Evolutionary conservation across 2,113 vertebrate genomes (phyloP), one percentile per base, ranked within the genome.

Genomic region (Mesitornis unicolor): DNA sequence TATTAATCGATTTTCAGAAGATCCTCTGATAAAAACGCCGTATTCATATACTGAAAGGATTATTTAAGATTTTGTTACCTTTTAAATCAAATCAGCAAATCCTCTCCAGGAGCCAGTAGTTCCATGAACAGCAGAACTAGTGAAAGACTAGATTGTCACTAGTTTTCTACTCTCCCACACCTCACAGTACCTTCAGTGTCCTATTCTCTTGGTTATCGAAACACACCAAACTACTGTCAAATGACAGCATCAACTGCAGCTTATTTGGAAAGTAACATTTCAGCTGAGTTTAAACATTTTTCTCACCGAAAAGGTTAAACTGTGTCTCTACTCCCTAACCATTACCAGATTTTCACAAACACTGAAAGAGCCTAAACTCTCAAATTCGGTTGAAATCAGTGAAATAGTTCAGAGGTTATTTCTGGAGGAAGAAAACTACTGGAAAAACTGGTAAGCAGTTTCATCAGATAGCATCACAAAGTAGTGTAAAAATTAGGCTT

Each of bases 291-390:
- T 33, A 53, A 65, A 76, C 43, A 17, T 3, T 38, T 81, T 64
- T 36, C 28, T 60, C 1, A 2, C 3, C 7, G 33, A 51, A 31
- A 45, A 16, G 20, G 78, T 1, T 17, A 36, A 83, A 79, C 53
- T n/a, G 18, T 50, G 29, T n/a, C 0, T 0, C 22, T 76, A 51
- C 17, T 67, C 7, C 0, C 22, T 75, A 70, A 20, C 29, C 14
- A 36, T 60, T 26, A 78, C 6, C 33, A 74, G 65, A 65, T 65
- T 56, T 65, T 65, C 40, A 89, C 12, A n/a, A 56, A 51, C 45
- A 56, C 1, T 45, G 25, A 65, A 79, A 69, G 40, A 85, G 73
- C 1, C 4, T 43, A 50, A 82, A 78, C 13, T 43, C 31, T 78
- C 21, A 74, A 29, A 65, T 13, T 54, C 59, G 6, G 9, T 33